Conservation (phyloP, 2,888 invertebrate species). For the Mythimna impura region DNA sequence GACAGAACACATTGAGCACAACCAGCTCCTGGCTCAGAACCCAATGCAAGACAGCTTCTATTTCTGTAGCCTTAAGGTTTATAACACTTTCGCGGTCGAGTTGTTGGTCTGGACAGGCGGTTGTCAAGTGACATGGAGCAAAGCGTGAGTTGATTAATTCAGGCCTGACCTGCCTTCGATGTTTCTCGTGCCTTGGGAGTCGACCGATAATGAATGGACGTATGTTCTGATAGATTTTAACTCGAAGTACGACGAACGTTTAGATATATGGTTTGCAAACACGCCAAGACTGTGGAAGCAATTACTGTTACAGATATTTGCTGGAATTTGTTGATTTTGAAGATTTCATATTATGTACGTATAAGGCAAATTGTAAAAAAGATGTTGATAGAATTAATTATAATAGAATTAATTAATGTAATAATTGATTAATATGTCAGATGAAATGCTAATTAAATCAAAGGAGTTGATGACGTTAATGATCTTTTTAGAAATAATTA, state of each 20-base stretch:
- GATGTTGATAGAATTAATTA: no score
- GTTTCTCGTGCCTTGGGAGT: conserved; percentile 70
- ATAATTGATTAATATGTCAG: background rate
- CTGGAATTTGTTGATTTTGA: background rate
- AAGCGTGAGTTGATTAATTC: conserved; percentile 77
- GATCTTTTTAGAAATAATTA: background rate
- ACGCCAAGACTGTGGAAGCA: conserved; percentile 38
- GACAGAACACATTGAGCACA: conserved; percentile 59
- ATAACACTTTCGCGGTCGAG: conserved; percentile 37
- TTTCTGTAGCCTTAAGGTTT: conserved; percentile 32
- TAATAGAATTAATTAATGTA: background rate
- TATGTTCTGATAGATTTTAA: conserved; percentile 49
- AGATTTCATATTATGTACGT: background rate
- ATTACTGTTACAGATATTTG: conserved; percentile 12
- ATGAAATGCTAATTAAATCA: background rate
- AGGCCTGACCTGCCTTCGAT: conserved; percentile 73
- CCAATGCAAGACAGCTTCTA: conserved; percentile 32
- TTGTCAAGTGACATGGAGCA: conserved; percentile 72
- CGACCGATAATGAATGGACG: conserved; percentile 58
- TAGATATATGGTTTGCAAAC: conserved; percentile 52
- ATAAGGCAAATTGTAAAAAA: background rate
- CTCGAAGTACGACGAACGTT: conserved; percentile 47
- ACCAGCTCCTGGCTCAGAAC: conserved; percentile 32
- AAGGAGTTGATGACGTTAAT: background rate
- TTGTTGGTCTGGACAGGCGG: conserved; percentile 62